Conservation (phyloP, 2,888 invertebrate species). For the Brassicogethes aeneus region DNA sequence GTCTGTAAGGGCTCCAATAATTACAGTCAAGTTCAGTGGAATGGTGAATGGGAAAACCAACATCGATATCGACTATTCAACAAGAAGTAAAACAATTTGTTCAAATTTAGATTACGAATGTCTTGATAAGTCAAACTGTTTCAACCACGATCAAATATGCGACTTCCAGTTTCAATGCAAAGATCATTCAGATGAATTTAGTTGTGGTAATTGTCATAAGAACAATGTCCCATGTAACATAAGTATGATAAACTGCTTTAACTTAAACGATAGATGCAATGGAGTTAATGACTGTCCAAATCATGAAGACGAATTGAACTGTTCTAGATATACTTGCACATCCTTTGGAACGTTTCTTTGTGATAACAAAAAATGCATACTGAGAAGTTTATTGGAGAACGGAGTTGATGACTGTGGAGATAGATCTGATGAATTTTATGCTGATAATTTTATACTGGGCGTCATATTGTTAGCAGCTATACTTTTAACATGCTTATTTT, state of each 20-base stretch:
- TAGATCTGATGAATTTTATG: neutral
- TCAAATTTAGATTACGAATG: neutral
- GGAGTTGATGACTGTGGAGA: neutral
- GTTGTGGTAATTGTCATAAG: slow-evolving; percentile 5
- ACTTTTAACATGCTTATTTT: neutral
- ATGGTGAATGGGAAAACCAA: too few species aligned
- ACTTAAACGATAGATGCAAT: neutral
- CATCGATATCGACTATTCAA: neutral
- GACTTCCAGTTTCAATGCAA: slow-evolving; percentile 16
- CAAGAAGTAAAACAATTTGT: neutral
- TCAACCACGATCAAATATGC: slow-evolving; percentile 13
- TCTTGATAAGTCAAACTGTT: slow-evolving; percentile 13
- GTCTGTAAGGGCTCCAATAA: neutral
- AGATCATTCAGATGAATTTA: slow-evolving; percentile 21
- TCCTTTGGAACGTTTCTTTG: neutral
- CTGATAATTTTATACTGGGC: neutral
- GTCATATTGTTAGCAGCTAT: neutral
- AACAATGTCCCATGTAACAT: neutral
- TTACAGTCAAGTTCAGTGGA: neutral
- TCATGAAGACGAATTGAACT: neutral
- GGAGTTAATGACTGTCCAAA: neutral
- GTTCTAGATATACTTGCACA: neutral
- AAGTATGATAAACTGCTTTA: neutral
- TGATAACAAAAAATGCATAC: neutral
- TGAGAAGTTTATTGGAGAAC: neutral